These are phyloP conservation scores for Hystrix cristata DNA, from an alignment of 2,113 vertebrate genomes.

Conservation along the genomic window DNA sequence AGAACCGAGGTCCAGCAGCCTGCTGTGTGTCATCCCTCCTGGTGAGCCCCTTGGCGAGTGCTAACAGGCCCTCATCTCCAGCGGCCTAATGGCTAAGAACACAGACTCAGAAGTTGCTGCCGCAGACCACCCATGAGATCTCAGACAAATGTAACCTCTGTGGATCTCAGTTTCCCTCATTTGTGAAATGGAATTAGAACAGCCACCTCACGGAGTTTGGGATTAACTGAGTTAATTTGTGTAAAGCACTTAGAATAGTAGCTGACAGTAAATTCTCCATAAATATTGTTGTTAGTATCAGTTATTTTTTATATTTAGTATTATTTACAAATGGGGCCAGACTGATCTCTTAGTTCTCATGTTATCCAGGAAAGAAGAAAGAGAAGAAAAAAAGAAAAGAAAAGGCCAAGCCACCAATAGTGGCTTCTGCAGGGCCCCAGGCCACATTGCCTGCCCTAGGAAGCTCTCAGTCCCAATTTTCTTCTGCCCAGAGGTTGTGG, in stretches of 20 bases:
- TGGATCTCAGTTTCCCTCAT: background rate
- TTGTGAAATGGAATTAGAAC: background rate
- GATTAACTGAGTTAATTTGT: background rate
- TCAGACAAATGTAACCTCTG: background rate
- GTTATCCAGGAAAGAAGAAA: background rate
- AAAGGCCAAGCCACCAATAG: background rate
- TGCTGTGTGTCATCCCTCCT: background rate
- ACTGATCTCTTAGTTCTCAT: background rate
- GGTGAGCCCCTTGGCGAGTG: rapidly evolving
- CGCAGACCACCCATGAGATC: background rate
- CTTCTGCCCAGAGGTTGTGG: background rate
- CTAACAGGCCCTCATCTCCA: background rate
- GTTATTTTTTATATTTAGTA: background rate
- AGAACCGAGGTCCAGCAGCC: too few species aligned
- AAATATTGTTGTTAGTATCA: background rate
- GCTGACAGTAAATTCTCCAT: background rate
- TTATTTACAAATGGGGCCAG: background rate
- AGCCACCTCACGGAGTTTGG: background rate
- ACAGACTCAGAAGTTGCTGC: rapidly evolving
- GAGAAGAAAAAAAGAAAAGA: background rate
- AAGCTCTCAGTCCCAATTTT: background rate
- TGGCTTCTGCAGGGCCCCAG: background rate
- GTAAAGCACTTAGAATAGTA: background rate
- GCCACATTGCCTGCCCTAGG: rapidly evolving
- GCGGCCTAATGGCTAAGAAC: background rate